Base-by-base conservation (phyloP, 23 tunicate genomes). In the Ascidia mentula region DNA sequence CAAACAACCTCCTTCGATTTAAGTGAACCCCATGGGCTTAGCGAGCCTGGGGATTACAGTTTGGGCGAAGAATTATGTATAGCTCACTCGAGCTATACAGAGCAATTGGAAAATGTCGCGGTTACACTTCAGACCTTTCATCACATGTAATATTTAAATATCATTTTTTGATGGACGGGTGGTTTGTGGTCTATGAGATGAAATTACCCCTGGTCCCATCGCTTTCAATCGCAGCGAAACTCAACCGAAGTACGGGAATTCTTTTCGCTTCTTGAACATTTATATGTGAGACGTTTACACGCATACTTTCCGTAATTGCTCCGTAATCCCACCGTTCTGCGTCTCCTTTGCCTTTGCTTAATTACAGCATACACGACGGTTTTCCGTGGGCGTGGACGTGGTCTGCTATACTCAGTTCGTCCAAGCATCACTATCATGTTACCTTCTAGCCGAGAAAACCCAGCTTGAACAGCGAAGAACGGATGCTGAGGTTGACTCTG, bases 1-100 rank as follows among this genome's bases (percentile, higher is more conserved):
- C 65, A 53, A 53, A 53, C 65, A 53, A 20, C 65, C 28, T 28
- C 65, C 65, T 53, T 53, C 65, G n/a, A n/a, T n/a, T n/a, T n/a
- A 53, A 53, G 12, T 28, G 65, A 53, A 9, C 13, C 24, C 24
- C 4, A 3, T 20, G 24, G 13, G 65, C 65, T 53, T 53, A 53
- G 13, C 65, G 65, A 20, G 65, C 65, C 13, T 53, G 1, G 24
- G 65, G 65, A 53, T 53, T 53, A 53, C 13, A 9, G 22, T 53
- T 28, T 53, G 65, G 65, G 4, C 65, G 13, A 5, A 53, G 65
- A 9, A 53, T 20, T 9, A 9, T 26, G 13, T 9, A 26, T 6
- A 53, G 65, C 4, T 53, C 65, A 53, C 7, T 53, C 24, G 65
- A 26, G 12, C 65, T 53, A 1, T 53, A 28, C 65, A 42, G 22